phyloP scores from a whole-genome alignment of 2,113 vertebrate species.

The Dromiciops gliroides region DNA sequence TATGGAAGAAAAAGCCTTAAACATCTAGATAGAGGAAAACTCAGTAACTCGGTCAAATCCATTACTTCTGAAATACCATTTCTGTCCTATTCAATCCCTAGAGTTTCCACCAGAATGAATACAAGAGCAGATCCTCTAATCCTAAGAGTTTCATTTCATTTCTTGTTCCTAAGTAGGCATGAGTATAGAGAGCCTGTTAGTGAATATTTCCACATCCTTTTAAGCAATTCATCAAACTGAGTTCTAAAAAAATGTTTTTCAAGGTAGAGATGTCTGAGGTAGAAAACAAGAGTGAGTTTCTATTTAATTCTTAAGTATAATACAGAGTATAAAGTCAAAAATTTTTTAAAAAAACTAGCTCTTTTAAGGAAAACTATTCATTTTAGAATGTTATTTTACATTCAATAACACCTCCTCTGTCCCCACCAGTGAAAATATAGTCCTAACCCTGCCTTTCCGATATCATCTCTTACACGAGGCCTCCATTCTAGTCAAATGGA shows the following conservation, averaged over 20 bases:
- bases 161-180: not conserved
- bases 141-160: not conserved
- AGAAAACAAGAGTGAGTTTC: not conserved
- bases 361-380: not conserved
- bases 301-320: not conserved
- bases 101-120: not conserved
- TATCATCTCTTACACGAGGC: not conserved
- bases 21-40: not conserved
- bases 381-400: not conserved
- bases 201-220: not conserved
- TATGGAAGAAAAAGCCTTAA: not conserved
- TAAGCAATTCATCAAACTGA: not conserved
- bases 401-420: not conserved
- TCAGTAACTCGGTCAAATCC: not conserved
- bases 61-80: not conserved
- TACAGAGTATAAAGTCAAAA: not conserved
- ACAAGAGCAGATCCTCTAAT: not conserved
- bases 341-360: not conserved
- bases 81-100: not conserved
- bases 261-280: not conserved
- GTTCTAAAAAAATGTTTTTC: not conserved
- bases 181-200: not conserved
- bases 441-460: not conserved
- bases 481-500: not conserved
- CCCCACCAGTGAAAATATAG: not conserved